Evolutionary conservation across 2,113 vertebrate species (phyloP), one percentile per base, ranked within the genome.

Genomic region (Bambusicola thoracicus): DNA sequence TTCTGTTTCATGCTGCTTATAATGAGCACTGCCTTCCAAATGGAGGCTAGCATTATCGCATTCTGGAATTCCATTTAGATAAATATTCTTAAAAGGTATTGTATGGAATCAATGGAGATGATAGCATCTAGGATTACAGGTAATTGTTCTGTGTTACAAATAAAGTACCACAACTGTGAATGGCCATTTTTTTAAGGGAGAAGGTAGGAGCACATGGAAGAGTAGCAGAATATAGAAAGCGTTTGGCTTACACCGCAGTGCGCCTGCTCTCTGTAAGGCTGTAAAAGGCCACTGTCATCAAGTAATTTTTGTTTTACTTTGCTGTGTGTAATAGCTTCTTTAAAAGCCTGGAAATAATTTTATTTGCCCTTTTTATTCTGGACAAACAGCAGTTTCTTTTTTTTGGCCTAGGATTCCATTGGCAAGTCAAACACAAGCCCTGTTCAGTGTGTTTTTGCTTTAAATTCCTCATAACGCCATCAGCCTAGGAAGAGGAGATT

Each of bases 351-450:
- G 85, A 92, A 96, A 86, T 86, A 0, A 92, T 80, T 96, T 96
- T 96, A 82, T 95, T 96, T 96, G 84, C 92, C 89, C 79, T 95
- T 87, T 87, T 94, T 91, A 89, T 72, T 87, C 76, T 93, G 88
- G 92, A 75, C 93, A 96, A 96, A 92, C 58, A 94, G 40, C 69
- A 86, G 69, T 90, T 94, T 95, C 93, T 96, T 97, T 97, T 96
- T 95, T 87, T 95, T 95, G 93, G 95, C 85, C 69, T 86, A 94
- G 34, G 53, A 49, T 90, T 84, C 93, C 92, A 81, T 66, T 0
- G 0, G 51, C 80, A 91, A 85, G 96, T 94, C 82, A 94, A 95
- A 92, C 51, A 29, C 34, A 70, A 91, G 87, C 58, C 58, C 91
- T 92, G 62, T 90, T 95, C 36, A 1, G 56, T 65, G 61, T 88